Evolutionary conservation across 2,888 invertebrate species (phyloP), one percentile per base, ranked within the genome.

Genomic region (Saturnia pavonia): DNA sequence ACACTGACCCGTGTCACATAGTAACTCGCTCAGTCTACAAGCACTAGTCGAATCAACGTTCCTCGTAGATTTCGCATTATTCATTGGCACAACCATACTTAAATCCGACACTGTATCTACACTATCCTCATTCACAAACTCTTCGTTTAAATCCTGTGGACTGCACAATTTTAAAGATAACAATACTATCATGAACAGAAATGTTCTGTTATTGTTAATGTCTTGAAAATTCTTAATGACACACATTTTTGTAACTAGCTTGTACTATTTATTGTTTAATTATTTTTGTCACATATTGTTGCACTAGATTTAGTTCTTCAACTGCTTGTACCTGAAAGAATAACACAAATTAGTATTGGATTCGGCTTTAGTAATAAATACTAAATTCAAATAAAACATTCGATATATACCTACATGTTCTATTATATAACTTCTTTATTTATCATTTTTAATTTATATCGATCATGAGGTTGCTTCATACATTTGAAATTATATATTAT

Each of bases 1-100:
- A 90, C 97, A 97, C 88, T 95, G 95, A 65, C 95, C 95, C 45
- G 95, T 95, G 82, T 95, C 95, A 87, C 95, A 96, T 71, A 94
- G 88, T 75, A 95, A 92, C 87, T 96, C 95, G 78, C 95, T 95
- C 77, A 95, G 85, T 75, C 94, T 93, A 86, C 96, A 96, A n/a
- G 91, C 89, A 48, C 84, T 81, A n/a, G 12, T 2, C 3, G 74
- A 75, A 2, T 73, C 86, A 67, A 79, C 79, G 73, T 87, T 88
- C 70, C 90, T 87, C 40, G 87, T 78, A 45, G 84, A 82, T 75
- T 88, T 90, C 72, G 87, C 83, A 80, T 86, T 89, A 77, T 86
- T 88, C 74, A 87, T 87, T 70, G 87, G 81, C 40, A 82, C 79
- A 72, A 85, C 85, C 76, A 88, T 82, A 81, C 80, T 86, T 72